phyloP scores from a whole-genome alignment of 2,888 invertebrate species.

The Hipparchia semele region DNA sequence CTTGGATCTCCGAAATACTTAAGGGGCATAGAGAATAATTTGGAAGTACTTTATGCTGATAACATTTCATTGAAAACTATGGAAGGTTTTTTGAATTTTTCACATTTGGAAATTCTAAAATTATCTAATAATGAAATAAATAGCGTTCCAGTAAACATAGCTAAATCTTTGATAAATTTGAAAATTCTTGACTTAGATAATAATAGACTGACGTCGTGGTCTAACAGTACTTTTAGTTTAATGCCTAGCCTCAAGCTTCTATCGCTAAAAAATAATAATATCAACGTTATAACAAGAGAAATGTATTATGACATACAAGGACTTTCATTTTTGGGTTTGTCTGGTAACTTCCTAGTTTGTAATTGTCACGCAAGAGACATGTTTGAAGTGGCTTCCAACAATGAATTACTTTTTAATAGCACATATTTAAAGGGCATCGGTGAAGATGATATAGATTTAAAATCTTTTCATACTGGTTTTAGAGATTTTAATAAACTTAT shows the following conservation, averaged over 20 bases:
- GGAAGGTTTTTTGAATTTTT: constrained; percentile 61
- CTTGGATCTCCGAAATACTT: constrained; percentile 58
- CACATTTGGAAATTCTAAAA: constrained; percentile 71
- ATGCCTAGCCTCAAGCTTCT: constrained; percentile 69
- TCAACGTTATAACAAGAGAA: constrained; percentile 79
- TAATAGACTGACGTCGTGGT: constrained; percentile 84
- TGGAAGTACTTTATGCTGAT: constrained; percentile 73
- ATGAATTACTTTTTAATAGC: constrained; percentile 29
- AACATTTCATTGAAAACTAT: constrained; percentile 64
- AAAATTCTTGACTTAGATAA: constrained; percentile 75
- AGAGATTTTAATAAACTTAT: constrained; percentile 51
- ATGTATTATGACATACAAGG: constrained; percentile 82
- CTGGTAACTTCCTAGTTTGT: constrained; percentile 84
- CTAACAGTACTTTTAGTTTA: constrained; percentile 58
- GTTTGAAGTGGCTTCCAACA: constrained; percentile 59
- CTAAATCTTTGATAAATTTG: constrained; percentile 62
- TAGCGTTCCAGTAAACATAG: constrained; percentile 51
- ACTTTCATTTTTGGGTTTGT: constrained; percentile 75
- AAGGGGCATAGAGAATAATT: constrained; percentile 63
- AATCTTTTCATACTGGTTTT: constrained; percentile 52
- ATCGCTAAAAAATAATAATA: constrained; percentile 77
- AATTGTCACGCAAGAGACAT: constrained; percentile 81
- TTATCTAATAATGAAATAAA: constrained; percentile 78
- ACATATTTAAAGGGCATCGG: constrained; percentile 19
- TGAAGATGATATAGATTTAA: not conserved